phyloP scores from a whole-genome alignment of 2,113 vertebrate genomes.

The Phylloscopus whistleri region DNA sequence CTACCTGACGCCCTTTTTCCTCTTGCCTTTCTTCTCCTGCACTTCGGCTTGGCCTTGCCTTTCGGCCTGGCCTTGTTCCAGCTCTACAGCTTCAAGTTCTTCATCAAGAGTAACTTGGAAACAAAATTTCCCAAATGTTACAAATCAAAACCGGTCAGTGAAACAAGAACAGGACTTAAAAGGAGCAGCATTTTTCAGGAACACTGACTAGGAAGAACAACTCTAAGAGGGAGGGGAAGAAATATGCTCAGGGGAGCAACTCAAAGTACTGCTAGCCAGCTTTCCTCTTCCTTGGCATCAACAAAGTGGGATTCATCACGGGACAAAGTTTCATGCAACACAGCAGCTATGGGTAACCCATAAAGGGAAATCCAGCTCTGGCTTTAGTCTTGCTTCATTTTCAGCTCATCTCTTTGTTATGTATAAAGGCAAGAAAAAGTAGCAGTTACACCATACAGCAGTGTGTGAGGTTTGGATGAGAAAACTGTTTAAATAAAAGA shows the following conservation, averaged over 20 bases:
- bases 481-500: not conserved
- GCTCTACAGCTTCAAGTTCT: not conserved
- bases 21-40: not conserved
- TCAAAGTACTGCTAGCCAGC: fast-evolving
- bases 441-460: not conserved
- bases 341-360: fast-evolving
- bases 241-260: fast-evolving
- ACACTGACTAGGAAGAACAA: not conserved
- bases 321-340: not conserved
- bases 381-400: not conserved
- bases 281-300: not conserved
- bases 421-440: not conserved
- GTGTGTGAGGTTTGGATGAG: fast-evolving
- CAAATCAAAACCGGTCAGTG: not conserved
- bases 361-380: not conserved
- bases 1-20: not conserved
- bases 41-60: not conserved
- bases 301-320: fast-evolving
- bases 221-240: not conserved
- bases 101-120: not conserved
- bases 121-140: not conserved
- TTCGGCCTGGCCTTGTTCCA: not conserved
- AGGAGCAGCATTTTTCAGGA: not conserved
- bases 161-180: not conserved
- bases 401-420: not conserved